A percentile compares a stretch with the other conserved stretches of the same genome.
phyloP scores from a whole-genome alignment of 2,888 invertebrate genomes.

The Acanthoscelides obtectus region DNA sequence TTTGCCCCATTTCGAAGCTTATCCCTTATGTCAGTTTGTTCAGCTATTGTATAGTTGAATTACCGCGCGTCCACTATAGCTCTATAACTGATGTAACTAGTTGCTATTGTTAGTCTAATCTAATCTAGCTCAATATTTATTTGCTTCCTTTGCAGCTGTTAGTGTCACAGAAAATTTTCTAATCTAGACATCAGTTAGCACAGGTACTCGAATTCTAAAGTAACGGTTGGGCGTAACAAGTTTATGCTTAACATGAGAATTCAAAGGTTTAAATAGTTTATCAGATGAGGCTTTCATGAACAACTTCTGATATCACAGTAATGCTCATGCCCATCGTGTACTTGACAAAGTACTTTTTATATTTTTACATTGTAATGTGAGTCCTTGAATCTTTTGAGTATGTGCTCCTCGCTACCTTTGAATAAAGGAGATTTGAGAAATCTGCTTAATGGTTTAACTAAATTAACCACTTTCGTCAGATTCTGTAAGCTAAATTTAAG shows the following conservation, averaged over 20 bases:
- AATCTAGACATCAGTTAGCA: conserved; percentile 6
- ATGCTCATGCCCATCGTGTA: no score
- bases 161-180: not conserved
- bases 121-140: not conserved
- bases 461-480: no score
- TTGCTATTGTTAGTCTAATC: not conserved
- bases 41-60: not conserved
- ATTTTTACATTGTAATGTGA: no score
- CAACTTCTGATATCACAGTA: no score
- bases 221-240: not conserved
- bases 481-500: no score
- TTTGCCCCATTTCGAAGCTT: not conserved
- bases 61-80: not conserved
- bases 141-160: not conserved
- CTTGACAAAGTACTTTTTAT: no score
- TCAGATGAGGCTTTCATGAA: no score
- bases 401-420: no score
- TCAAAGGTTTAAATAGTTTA: no score
- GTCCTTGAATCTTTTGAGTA: no score
- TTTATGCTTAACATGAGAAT: not conserved
- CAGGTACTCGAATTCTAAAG: not conserved
- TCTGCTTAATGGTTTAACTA: no score
- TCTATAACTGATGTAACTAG: not conserved
- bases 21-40: not conserved
- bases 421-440: no score